These are phyloP conservation scores for Zosterops japonicus DNA, from an alignment of 2,113 vertebrate species.

Conservation along the genomic window DNA sequence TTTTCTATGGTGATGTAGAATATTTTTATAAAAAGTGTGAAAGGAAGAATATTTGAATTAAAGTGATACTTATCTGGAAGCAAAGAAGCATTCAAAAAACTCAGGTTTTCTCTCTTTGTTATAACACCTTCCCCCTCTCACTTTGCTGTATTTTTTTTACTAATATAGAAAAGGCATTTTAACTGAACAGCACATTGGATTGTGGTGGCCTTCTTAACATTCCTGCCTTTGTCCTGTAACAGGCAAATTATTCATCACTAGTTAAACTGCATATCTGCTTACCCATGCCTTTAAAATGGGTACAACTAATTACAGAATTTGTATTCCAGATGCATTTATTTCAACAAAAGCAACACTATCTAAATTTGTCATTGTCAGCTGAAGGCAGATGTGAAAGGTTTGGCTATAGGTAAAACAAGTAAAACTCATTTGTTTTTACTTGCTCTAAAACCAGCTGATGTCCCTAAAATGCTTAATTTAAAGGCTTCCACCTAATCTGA, in stretches of 20 bases:
- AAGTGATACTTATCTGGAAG: not conserved
- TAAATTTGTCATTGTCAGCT: not conserved
- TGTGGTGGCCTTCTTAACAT: not conserved
- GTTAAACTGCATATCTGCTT: not conserved
- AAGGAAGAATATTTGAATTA: not conserved
- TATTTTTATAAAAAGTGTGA: not conserved
- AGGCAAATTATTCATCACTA: not conserved
- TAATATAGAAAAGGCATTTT: not conserved
- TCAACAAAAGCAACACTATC: not conserved
- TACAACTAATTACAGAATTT: not conserved
- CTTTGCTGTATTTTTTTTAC: not conserved
- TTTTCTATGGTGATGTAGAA: not conserved
- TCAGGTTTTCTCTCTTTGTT: not conserved
- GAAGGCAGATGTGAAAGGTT: not conserved
- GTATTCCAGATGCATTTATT: not conserved
- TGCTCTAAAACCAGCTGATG: not conserved
- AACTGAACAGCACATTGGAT: not conserved
- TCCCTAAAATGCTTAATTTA: not conserved
- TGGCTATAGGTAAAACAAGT: not conserved
- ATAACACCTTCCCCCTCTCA: rapidly evolving
- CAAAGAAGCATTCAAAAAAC: not conserved
- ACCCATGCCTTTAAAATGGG: not conserved
- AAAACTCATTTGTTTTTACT: not conserved
- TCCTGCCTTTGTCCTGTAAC: not conserved
- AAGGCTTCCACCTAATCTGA: not conserved